phyloP scores from a whole-genome alignment of 2,797 vertebrate genomes.

The Heterohyrax brucei region DNA sequence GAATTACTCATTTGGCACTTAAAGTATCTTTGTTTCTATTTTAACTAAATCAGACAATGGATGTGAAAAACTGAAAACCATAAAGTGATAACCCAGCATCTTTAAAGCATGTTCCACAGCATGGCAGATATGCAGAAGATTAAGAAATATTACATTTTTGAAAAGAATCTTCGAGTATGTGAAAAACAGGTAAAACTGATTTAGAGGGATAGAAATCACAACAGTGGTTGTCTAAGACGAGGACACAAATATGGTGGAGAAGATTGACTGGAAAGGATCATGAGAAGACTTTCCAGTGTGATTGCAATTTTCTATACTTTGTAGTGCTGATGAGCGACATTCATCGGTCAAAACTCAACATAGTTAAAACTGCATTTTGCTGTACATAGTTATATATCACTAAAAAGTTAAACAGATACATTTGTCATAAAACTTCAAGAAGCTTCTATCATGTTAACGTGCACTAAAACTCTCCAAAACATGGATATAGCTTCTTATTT shows the following conservation, averaged over 20 bases:
- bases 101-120: neutral
- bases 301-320: neutral
- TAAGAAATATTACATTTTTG: slow-evolving; percentile 13
- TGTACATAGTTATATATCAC: neutral
- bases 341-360: neutral
- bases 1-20: neutral
- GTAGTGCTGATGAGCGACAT: neutral
- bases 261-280: neutral
- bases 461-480: neutral
- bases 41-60: slow-evolving; percentile 37
- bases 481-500: neutral
- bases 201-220: neutral
- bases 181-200: neutral
- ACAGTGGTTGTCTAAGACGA: neutral
- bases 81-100: slow-evolving; percentile 14
- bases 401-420: neutral
- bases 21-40: neutral
- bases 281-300: neutral
- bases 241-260: neutral
- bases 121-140: neutral
- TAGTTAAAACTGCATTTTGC: neutral
- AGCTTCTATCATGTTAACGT: neutral
- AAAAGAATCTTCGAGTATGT: neutral
- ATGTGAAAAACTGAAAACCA: slow-evolving; percentile 13
- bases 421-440: slow-evolving; percentile 36